These are phyloP conservation scores for Troilus luridus DNA, from an alignment of 2,888 invertebrate genomes.

Conservation along the genomic window DNA sequence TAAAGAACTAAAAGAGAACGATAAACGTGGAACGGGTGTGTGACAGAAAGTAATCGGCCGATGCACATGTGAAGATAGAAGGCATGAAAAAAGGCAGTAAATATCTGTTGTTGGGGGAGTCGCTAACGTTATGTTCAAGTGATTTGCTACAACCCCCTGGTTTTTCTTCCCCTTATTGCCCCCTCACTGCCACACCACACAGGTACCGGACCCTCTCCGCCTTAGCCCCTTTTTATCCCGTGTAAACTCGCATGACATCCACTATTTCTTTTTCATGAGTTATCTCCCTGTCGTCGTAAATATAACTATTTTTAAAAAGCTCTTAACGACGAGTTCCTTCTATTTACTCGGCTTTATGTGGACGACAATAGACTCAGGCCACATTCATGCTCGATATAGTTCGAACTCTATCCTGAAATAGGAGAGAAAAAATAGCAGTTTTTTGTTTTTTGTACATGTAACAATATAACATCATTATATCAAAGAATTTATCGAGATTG, in stretches of 20 bases:
- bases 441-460: background rate
- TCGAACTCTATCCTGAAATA: background rate
- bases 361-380: conserved; percentile 38
- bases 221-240: conserved; percentile 49
- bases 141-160: conserved; percentile 27
- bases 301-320: conserved; percentile 51
- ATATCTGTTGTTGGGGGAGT: background rate
- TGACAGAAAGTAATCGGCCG: conserved; percentile 45
- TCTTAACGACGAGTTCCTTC: conserved; percentile 16
- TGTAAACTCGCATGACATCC: conserved; percentile 54
- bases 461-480: no score
- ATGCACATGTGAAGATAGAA: conserved; percentile 46
- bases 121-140: conserved; percentile 34
- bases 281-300: conserved; percentile 52
- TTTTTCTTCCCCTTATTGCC: background rate
- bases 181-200: background rate
- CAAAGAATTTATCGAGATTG: no score
- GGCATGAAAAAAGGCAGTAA: conserved; percentile 55
- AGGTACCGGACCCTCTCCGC: conserved; percentile 35
- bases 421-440: background rate
- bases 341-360: conserved; percentile 37
- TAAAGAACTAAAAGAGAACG: background rate
- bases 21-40: background rate
- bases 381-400: background rate
- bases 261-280: conserved; percentile 54